These are phyloP conservation scores for Cololabis saira DNA, from an alignment of 2,113 vertebrate genomes.

Conservation along the genomic window DNA sequence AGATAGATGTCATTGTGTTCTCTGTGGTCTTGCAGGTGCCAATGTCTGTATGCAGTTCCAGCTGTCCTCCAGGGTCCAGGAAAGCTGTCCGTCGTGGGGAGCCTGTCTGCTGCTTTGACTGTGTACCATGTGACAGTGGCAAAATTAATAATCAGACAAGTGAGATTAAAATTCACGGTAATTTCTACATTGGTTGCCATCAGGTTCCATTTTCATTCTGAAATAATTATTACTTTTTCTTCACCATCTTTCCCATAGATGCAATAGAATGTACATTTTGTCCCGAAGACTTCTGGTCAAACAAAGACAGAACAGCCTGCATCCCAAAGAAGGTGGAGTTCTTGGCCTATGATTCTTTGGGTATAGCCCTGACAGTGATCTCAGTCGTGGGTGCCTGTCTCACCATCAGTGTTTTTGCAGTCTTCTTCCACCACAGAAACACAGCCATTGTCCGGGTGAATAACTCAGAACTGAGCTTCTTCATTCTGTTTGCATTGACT, in stretches of 20 bases:
- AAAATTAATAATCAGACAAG: constrained; percentile 84
- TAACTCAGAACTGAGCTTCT: constrained; percentile 78
- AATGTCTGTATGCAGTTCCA: constrained; percentile 78
- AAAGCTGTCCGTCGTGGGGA: constrained; percentile 81
- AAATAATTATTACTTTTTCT: neutral
- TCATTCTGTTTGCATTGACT: constrained; percentile 72
- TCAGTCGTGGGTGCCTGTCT: constrained; percentile 70
- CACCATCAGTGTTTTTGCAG: constrained; percentile 60
- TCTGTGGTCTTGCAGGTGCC: constrained; percentile 65
- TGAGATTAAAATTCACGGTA: constrained; percentile 22
- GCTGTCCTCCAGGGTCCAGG: constrained; percentile 79
- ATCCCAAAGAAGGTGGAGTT: constrained; percentile 78
- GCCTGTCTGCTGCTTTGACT: constrained; percentile 85
- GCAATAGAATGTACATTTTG: constrained; percentile 75
- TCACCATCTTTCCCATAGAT: constrained; percentile 50
- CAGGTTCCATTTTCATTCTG: neutral
- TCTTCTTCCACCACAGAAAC: constrained; percentile 76
- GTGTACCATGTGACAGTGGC: constrained; percentile 82
- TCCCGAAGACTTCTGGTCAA: constrained; percentile 79
- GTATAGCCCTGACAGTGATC: constrained; percentile 70
- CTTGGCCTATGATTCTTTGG: constrained; percentile 74
- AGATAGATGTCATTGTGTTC: neutral
- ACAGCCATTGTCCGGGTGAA: constrained; percentile 77
- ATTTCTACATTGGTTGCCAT: neutral
- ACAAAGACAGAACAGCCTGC: constrained; percentile 70